Conservation (phyloP, 1,140 invertebrate species). For the Leptinotarsa defecta region DNA sequence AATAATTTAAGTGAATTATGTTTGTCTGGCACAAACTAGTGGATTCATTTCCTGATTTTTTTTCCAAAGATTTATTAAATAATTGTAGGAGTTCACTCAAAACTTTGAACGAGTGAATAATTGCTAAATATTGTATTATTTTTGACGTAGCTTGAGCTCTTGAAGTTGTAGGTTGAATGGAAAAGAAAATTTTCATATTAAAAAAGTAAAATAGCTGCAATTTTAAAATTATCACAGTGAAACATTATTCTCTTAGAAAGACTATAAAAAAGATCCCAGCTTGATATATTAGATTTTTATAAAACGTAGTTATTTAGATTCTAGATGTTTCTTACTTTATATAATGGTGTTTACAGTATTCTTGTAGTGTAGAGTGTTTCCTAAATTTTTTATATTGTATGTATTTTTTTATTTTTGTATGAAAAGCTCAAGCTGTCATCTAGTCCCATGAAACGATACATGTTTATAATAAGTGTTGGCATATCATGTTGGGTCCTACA, state of each 20-base stretch:
- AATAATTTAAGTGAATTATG: background rate
- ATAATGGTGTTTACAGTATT: conserved; percentile 58
- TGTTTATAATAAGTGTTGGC: conserved; percentile 49
- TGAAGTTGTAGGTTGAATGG: background rate
- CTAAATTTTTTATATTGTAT: conserved; percentile 58
- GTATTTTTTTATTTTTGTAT: conserved; percentile 59
- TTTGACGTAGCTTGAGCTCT: too few species aligned
- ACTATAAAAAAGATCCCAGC: conserved; percentile 44
- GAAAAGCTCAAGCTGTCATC: conserved; percentile 57
- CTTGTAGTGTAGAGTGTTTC: conserved; percentile 55
- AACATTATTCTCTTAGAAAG: conserved; percentile 37
- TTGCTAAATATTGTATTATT: too few species aligned
- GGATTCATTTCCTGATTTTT: background rate
- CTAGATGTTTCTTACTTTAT: conserved; percentile 56
- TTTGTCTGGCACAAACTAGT: too few species aligned
- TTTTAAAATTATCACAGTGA: conserved; percentile 33
- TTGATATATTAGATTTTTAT: conserved; percentile 51
- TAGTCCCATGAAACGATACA: conserved; percentile 53
- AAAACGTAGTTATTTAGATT: conserved; percentile 47
- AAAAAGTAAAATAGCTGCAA: conserved; percentile 12
- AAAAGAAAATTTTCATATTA: background rate
- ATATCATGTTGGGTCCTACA: conserved; percentile 49
- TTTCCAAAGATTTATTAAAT: background rate
- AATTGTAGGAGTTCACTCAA: background rate
- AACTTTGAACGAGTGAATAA: background rate